Percentiles rank a stretch among this genome's conserved stretches.
These are phyloP conservation scores for Triops cancriformis DNA, from an alignment of 1,140 invertebrate species.

Conservation along the genomic window DNA sequence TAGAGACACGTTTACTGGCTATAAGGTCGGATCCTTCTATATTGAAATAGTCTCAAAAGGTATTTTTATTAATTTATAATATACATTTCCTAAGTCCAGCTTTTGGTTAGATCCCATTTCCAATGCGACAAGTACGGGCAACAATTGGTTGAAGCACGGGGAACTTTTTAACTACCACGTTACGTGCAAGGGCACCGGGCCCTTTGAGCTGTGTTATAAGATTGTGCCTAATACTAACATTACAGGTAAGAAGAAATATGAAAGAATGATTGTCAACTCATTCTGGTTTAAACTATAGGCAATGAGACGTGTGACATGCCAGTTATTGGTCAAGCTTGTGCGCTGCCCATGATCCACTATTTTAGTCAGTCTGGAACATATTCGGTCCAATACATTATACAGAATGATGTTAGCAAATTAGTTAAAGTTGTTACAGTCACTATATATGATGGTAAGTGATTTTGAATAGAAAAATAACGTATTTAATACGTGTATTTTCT, in stretches of 20 bases:
- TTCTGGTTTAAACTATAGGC: neutral
- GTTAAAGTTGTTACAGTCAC: conserved; percentile 22
- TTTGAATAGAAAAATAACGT: neutral
- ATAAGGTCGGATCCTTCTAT: conserved; percentile 18
- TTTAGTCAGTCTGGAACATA: conserved; percentile 23
- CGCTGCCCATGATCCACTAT: conserved; percentile 18
- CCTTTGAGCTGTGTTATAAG: conserved; percentile 22
- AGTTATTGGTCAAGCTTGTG: conserved; percentile 14
- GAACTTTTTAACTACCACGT: conserved; percentile 20
- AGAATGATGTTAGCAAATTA: conserved; percentile 21
- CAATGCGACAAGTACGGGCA: conserved; percentile 21
- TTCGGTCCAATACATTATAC: conserved; percentile 19
- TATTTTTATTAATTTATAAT: conserved; percentile 8
- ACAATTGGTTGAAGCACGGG: conserved; percentile 27
- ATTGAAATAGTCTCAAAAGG: conserved; percentile 20
- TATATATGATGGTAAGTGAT: conserved; percentile 24
- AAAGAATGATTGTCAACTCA: neutral
- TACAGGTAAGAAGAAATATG: conserved; percentile 16
- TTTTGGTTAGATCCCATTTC: conserved; percentile 17
- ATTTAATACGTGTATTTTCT: no score
- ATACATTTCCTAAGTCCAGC: neutral
- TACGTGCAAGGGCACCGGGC: conserved; percentile 23
- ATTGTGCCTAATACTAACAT: conserved; percentile 21
- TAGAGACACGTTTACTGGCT: conserved; percentile 13
- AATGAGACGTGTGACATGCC: conserved; percentile 21